phyloP scores from a whole-genome alignment of 2,888 invertebrate genomes.

The Branchellion lobata region DNA sequence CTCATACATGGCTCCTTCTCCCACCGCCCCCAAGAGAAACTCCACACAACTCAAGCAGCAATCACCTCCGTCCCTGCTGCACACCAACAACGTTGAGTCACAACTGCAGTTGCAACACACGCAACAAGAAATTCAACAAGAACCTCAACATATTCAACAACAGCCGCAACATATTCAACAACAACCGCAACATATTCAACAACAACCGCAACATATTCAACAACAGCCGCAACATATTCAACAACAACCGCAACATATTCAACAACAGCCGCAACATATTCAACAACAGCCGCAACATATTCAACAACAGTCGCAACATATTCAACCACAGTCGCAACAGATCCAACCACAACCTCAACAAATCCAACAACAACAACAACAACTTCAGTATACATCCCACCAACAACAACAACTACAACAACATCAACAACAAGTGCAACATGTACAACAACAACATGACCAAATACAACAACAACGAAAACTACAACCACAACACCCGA shows the following conservation, averaged over 20 bases:
- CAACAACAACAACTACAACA: slow-evolving; percentile 6
- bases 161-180: neutral
- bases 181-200: neutral
- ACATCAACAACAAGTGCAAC: neutral
- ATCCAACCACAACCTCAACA: too few species aligned
- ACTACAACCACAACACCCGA: neutral
- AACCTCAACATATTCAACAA: neutral
- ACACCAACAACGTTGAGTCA: too few species aligned
- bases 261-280: too few species aligned
- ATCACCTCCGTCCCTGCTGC: neutral
- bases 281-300: too few species aligned
- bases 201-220: neutral
- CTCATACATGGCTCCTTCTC: neutral
- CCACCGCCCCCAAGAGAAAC: neutral
- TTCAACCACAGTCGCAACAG: too few species aligned
- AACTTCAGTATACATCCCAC: too few species aligned
- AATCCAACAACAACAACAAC: too few species aligned
- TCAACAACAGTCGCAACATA: too few species aligned
- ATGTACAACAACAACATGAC: neutral
- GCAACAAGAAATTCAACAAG: neutral
- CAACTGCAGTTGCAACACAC: neutral
- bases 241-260: neutral
- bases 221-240: neutral
- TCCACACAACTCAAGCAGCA: slow-evolving; percentile 22
- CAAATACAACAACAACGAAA: too few species aligned